Conservation (phyloP, 2,797 vertebrate genomes). For the Syngnathus acus region DNA sequence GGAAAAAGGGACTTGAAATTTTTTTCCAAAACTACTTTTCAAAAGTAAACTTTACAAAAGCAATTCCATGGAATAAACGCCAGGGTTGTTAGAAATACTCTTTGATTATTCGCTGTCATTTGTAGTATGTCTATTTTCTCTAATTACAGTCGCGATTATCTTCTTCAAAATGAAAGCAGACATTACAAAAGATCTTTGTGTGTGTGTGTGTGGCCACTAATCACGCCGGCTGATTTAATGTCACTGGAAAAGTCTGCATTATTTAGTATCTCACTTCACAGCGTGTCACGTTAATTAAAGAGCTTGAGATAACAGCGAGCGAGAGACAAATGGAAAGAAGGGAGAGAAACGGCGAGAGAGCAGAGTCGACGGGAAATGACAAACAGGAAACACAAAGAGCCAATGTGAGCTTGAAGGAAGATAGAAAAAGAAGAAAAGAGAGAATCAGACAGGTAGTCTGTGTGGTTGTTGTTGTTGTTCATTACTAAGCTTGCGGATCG, state of each 20-base stretch:
- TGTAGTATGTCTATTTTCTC: neutral
- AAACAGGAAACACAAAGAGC: slow-evolving; percentile 23
- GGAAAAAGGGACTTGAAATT: neutral
- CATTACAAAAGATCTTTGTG: slow-evolving; percentile 17
- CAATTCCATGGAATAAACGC: neutral
- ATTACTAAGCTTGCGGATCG: slow-evolving; percentile 40
- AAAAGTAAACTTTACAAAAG: neutral
- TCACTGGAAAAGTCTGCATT: slow-evolving; percentile 64
- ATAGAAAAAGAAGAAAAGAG: slow-evolving; percentile 18
- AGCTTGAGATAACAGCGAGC: slow-evolving; percentile 46
- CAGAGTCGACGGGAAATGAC: neutral
- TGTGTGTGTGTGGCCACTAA: slow-evolving; percentile 47
- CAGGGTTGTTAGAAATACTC: neutral
- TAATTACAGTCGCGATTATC: neutral
- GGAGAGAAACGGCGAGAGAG: slow-evolving; percentile 3
- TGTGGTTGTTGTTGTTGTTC: slow-evolving; percentile 33
- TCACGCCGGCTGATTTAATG: slow-evolving; percentile 52
- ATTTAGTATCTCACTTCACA: slow-evolving; percentile 67
- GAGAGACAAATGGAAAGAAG: slow-evolving; percentile 1
- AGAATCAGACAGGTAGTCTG: slow-evolving; percentile 36
- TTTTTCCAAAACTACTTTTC: neutral
- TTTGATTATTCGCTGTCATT: slow-evolving; percentile 1
- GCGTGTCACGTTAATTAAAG: slow-evolving; percentile 63
- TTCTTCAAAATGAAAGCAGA: neutral
- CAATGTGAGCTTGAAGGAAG: neutral